A percentile compares a stretch with the other conserved stretches of the same genome.
These are phyloP conservation scores for Panagrolaimus sp. DNA, from an alignment of 1,140 invertebrate genomes.

Conservation along the genomic window DNA sequence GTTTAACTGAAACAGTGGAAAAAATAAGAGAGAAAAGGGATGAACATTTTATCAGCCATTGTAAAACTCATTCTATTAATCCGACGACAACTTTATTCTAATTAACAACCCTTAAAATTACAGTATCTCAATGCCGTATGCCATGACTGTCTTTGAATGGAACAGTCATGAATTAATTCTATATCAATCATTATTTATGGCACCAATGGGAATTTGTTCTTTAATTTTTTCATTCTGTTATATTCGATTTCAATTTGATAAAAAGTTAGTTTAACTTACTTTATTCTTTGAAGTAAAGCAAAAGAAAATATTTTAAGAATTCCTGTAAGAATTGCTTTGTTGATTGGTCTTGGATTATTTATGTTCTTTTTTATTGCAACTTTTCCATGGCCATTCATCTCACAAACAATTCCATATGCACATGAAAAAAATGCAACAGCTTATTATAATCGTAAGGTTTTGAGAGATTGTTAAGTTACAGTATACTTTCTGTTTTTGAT, in stretches of 20 bases:
- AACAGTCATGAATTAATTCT: slow-evolving; percentile 11
- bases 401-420: not conserved
- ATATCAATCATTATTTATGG: slow-evolving; percentile 20
- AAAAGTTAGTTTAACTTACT: not conserved
- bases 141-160: slow-evolving; percentile 25
- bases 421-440: slow-evolving; percentile 2
- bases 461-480: not conserved
- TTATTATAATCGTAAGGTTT: slow-evolving; percentile 14
- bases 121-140: slow-evolving; percentile 11
- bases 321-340: not conserved
- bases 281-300: not conserved
- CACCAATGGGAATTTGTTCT: not conserved
- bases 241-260: slow-evolving; percentile 7
- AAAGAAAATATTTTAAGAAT: not conserved
- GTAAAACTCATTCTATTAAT: no score
- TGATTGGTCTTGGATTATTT: not conserved
- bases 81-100: no score
- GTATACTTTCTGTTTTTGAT: no score
- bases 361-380: slow-evolving; percentile 1
- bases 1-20: no score
- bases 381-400: slow-evolving; percentile 9
- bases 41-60: no score
- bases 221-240: not conserved
- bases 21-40: no score
- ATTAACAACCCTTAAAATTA: no score